Percentiles rank a stretch among this genome's conserved stretches.
phyloP scores from a whole-genome alignment of 2,797 vertebrate genomes.

The Microctenopoma stevenorrisi region DNA sequence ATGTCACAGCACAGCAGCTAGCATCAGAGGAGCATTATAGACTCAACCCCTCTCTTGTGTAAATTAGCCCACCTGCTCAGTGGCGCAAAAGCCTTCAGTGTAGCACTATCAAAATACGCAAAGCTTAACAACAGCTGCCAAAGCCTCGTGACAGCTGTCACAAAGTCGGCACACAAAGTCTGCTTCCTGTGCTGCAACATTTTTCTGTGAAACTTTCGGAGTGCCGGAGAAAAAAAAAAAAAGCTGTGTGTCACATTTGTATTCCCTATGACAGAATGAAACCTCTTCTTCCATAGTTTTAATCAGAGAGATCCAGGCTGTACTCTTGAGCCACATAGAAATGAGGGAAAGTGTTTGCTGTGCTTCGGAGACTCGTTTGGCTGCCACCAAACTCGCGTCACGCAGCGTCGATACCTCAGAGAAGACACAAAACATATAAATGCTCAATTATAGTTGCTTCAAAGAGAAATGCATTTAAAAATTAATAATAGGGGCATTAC shows the following conservation, averaged over 20 bases:
- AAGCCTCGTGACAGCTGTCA: slow-evolving; percentile 64
- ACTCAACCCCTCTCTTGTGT: slow-evolving; percentile 58
- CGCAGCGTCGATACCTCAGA: slow-evolving; percentile 50
- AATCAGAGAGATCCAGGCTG: slow-evolving; percentile 39
- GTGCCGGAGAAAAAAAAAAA: slow-evolving; percentile 7
- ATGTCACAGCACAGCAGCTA: slow-evolving; percentile 40
- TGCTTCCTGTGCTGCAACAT: slow-evolving; percentile 29
- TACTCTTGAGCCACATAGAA: slow-evolving; percentile 42
- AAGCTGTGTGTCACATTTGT: slow-evolving; percentile 38
- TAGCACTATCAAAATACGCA: slow-evolving; percentile 56
- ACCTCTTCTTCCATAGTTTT: slow-evolving; percentile 49
- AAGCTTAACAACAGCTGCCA: slow-evolving; percentile 71
- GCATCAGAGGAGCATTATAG: slow-evolving; percentile 40
- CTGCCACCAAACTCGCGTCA: slow-evolving; percentile 57
- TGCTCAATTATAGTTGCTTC: slow-evolving; percentile 78
- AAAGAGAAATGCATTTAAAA: slow-evolving; percentile 76
- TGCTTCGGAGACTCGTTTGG: slow-evolving; percentile 40
- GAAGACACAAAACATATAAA: slow-evolving; percentile 76
- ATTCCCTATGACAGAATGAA: slow-evolving; percentile 45
- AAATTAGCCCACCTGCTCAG: slow-evolving; percentile 72
- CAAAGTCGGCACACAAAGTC: slow-evolving; percentile 53
- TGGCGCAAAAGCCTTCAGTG: slow-evolving; percentile 41
- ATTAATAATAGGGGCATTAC: slow-evolving; percentile 65
- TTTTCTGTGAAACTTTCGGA: slow-evolving; percentile 51
- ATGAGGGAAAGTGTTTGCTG: slow-evolving; percentile 22